Evolutionary conservation across 2,888 invertebrate species (phyloP).

Genomic region (Sinhomidia bicolor): DNA sequence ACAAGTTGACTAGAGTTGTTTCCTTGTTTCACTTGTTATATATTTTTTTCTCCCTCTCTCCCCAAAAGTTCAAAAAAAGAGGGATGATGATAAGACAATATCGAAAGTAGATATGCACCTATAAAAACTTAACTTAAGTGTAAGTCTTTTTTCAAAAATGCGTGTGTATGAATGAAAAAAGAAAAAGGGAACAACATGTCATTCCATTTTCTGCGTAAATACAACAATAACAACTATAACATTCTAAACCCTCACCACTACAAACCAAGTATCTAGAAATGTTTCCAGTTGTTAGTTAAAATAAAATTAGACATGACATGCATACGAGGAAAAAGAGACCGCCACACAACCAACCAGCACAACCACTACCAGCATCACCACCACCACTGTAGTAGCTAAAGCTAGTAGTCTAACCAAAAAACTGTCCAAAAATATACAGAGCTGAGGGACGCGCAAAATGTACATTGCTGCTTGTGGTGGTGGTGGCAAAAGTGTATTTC

Average conservation of each 20-base stretch:
- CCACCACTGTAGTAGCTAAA: no score
- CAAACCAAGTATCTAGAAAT: constrained; percentile 2
- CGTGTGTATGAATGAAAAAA: no score
- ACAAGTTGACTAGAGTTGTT: constrained; percentile 34
- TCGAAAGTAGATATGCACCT: neutral
- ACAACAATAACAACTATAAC: no score
- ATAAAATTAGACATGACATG: constrained; percentile 62
- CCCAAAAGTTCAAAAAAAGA: neutral
- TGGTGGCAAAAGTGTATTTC: no score
- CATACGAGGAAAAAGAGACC: neutral
- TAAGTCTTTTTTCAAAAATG: no score
- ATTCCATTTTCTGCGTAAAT: constrained; percentile 24
- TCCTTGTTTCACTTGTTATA: no score
- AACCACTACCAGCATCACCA: neutral
- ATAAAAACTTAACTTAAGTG: no score
- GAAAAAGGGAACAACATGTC: constrained; percentile 1
- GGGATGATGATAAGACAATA: neutral
- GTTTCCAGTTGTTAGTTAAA: constrained; percentile 56
- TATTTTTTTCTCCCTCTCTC: no score
- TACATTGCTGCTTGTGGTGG: no score
- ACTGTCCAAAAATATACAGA: constrained; percentile 29
- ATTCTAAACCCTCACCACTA: no score
- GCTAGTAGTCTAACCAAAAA: constrained; percentile 43
- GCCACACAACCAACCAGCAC: neutral
- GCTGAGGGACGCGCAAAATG: neutral